These are phyloP conservation scores for Nilaparvata lugens DNA, from an alignment of 1,140 invertebrate genomes.

Conservation along the genomic window DNA sequence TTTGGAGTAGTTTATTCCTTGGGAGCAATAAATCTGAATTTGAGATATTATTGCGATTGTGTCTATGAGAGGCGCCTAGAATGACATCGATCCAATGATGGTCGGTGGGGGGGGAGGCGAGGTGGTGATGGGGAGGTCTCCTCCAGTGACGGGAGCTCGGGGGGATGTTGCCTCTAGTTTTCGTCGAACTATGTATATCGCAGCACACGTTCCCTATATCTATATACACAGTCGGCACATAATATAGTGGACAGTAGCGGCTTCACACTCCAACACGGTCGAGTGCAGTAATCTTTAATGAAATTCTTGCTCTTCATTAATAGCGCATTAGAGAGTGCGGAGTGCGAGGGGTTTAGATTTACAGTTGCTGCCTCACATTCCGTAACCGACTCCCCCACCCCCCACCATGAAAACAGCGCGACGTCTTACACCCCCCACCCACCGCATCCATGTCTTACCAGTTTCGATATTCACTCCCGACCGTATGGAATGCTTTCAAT, in stretches of 20 bases:
- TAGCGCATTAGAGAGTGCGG: slow-evolving; percentile 44
- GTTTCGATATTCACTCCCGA: too few relatives aligned
- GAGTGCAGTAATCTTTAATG: slow-evolving; percentile 46
- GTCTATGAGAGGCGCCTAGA: too few relatives aligned
- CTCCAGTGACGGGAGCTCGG: slow-evolving; percentile 8
- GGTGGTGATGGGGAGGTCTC: neutral
- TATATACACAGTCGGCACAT: slow-evolving; percentile 27
- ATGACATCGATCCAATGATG: too few relatives aligned
- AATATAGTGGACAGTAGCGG: slow-evolving; percentile 54
- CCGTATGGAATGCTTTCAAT: too few relatives aligned
- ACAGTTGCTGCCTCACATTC: slow-evolving; percentile 1
- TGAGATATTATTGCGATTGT: too few relatives aligned
- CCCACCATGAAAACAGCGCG: neutral
- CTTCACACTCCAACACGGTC: slow-evolving; percentile 39
- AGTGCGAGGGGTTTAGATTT: neutral
- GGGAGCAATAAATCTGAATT: too few relatives aligned
- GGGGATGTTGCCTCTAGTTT: neutral
- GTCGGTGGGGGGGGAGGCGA: neutral
- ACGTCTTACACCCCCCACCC: neutral
- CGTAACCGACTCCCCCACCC: neutral
- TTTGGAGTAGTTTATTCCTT: too few relatives aligned
- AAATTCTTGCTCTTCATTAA: slow-evolving; percentile 59
- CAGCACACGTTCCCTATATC: too few relatives aligned
- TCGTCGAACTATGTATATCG: too few relatives aligned
- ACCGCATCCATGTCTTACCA: neutral